Evolutionary conservation across 92 coral and sea anemone genomes (phyloP), one percentile per base, ranked within the genome.

Genomic region (Nematostella vectensis): DNA sequence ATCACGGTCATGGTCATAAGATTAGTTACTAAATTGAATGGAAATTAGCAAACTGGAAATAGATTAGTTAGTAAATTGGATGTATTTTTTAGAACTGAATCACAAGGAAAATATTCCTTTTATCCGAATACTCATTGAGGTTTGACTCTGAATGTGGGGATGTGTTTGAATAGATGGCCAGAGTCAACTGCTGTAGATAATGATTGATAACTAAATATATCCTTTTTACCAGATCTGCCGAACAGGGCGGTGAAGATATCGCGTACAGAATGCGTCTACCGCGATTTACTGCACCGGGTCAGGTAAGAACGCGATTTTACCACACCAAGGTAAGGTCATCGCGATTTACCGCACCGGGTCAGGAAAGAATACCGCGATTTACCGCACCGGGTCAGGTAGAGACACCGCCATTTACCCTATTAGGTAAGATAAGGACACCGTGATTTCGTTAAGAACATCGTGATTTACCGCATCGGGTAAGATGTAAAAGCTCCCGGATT

Each of bases 221-320:
- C n/a, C n/a, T n/a, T n/a, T n/a, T 33, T 50, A 13, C 33, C 47
- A 93, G 99, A 50, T 93, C 99, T 21, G 99, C 96, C 13, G 99
- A 93, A 55, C 85, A 87, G 60, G 88, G 80, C 6, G 99, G 99
- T 0, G 94, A 86, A 50, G 96, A 93, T 48, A 79, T 93, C 31
- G 96, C 75, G 9, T 63, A 53, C 50, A 65, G 96, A 38, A 73
- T 73, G 89, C 55, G 99, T 26, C 74, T 78, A 12, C 99, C 99
- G 27, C 69, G 99, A 55, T 93, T 86, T 54, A 81, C 85, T 20
- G 87, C 99, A 16, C 94, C 96, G 1, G 76, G 82, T 66, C 68
- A 62, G 77, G 99, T 93, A 62, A 47, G 56, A 18, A 6, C 9
- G n/a, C 25, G 25, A 11, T 47, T 17, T 47, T n/a, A n/a, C n/a